Evolutionary conservation across 1,140 invertebrate species (phyloP), one percentile per base, ranked within the genome.

Genomic region (Pygmarrhopalites habei): DNA sequence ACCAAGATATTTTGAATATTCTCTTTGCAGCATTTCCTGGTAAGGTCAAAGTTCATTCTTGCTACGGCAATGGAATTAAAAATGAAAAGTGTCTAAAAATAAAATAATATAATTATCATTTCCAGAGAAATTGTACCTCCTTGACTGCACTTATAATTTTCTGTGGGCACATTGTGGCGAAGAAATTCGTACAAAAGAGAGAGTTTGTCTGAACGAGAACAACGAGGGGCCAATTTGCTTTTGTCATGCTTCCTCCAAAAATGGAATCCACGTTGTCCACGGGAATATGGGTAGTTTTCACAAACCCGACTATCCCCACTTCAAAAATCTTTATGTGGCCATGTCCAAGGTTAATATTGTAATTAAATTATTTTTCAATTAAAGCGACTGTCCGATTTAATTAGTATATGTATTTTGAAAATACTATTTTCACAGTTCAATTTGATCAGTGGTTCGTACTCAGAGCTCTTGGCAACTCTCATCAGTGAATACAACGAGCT

Each of bases 1-100:
- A 46, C 19, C 44, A 46, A 21, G 44, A 46, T 46, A 46, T 46
- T 21, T 19, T 46, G 15, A 46, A 46, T 46, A 46, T 46, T n/a
- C 10, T 46, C 4, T 46, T 46, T 21, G 10, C 10, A 5, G 44
- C 21, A 17, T 46, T 10, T 46, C 44, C 44, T n/a, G 44, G 44
- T 46, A n/a, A 46, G 15, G 17, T 10, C 21, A 21, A 46, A 21
- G 7, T 5, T 10, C 21, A 5, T 46, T 4, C 44, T 39, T 39
- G 35, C 17, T 39, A 10, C 35, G 35, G 7, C 7, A 39, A 10
- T 39, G 7, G 17, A 10, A 10, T 39, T 39, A n/a, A 46, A 46
- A 46, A 46, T 46, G 44, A n/a, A 46, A 17, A 46, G 7, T n/a
- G 4, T 46, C 15, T 46, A n/a, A 21, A 3, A 46, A 46, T 17